phyloP scores from a whole-genome alignment of 2,797 vertebrate species.

The Coregonus sp. region DNA sequence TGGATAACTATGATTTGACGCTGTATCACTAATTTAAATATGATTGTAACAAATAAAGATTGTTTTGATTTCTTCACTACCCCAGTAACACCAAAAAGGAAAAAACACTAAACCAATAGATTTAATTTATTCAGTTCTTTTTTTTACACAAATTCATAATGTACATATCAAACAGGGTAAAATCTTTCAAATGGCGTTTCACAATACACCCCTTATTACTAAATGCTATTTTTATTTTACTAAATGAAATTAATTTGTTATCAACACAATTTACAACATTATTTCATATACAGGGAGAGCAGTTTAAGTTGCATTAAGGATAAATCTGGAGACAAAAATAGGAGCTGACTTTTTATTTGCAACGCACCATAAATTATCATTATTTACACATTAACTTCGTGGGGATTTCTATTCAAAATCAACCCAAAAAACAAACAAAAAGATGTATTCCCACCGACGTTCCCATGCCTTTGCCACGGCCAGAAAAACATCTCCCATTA shows the following conservation, averaged over 20 bases:
- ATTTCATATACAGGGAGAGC: conserved; percentile 68
- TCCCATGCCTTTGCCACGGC: neutral
- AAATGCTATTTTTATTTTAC: conserved; percentile 58
- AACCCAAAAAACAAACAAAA: conserved; percentile 21
- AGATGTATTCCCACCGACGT: conserved; percentile 19
- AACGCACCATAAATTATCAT: conserved; percentile 20
- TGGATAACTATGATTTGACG: too few relatives aligned
- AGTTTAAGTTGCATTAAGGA: conserved; percentile 48
- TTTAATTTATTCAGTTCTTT: too few relatives aligned
- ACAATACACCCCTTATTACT: conserved; percentile 45
- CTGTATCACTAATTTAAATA: too few relatives aligned
- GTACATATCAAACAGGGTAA: conserved; percentile 65
- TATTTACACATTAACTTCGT: conserved; percentile 45
- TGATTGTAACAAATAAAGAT: too few relatives aligned
- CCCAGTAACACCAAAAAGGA: neutral
- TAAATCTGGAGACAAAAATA: conserved; percentile 35
- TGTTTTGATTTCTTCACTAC: too few relatives aligned
- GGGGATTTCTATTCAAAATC: conserved; percentile 36
- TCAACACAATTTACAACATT: conserved; percentile 78
- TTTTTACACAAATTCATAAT: conserved; percentile 63
- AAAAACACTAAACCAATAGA: conserved; percentile 14
- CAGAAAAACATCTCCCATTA: neutral
- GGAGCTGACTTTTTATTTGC: conserved; percentile 19
- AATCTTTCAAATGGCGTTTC: conserved; percentile 54
- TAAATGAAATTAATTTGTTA: conserved; percentile 62